Percentiles rank a stretch among this genome's conserved stretches.
These are phyloP conservation scores for Pomacea maculata DNA, from an alignment of 1,140 invertebrate species.

Conservation along the genomic window DNA sequence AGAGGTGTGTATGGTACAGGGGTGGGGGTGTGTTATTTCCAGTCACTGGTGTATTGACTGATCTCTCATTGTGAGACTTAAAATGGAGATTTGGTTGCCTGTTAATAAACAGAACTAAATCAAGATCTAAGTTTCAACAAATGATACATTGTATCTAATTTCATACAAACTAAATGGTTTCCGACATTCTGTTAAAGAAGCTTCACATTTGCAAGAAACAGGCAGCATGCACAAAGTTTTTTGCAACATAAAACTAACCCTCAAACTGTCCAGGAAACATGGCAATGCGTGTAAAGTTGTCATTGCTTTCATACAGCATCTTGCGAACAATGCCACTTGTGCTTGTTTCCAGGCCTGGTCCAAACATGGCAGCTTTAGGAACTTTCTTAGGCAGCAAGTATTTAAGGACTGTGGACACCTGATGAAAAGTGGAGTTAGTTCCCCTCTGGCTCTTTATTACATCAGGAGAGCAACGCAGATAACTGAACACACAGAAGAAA, in stretches of 20 bases:
- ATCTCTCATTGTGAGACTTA: no score
- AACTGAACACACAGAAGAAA: conserved; percentile 42
- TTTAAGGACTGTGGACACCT: conserved; percentile 49
- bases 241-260: conserved; percentile 31
- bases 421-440: conserved; percentile 46
- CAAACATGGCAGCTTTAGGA: conserved; percentile 59
- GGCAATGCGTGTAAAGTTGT: conserved; percentile 40
- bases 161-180: no score
- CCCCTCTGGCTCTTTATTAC: conserved; percentile 44
- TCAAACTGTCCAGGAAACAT: conserved; percentile 60
- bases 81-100: no score
- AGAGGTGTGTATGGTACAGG: no score
- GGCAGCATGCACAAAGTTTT: not conserved
- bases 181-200: no score
- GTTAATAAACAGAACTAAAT: no score
- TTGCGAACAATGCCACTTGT: conserved; percentile 52
- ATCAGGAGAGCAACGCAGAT: conserved; percentile 54
- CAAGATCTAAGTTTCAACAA: no score
- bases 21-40: no score
- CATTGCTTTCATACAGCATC: conserved; percentile 51
- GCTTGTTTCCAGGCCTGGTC: conserved; percentile 56
- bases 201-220: no score
- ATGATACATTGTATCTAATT: no score
- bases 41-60: no score
- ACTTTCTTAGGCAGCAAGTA: conserved; percentile 58